phyloP scores from a whole-genome alignment of 2,888 invertebrate genomes.

The Busseola fusca region DNA sequence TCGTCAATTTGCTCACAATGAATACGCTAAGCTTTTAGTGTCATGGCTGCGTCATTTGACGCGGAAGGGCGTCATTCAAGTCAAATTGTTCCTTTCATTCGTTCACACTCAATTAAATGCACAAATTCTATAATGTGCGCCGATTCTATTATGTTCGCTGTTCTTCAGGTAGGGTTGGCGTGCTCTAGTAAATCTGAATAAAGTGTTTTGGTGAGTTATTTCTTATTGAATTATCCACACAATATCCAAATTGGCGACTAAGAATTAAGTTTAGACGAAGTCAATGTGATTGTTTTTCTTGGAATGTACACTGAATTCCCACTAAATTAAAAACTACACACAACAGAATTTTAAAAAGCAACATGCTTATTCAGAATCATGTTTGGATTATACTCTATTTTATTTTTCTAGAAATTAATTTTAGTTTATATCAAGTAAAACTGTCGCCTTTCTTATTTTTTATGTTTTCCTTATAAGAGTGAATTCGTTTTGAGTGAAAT shows the following conservation, averaged over 20 bases:
- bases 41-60: conserved; percentile 62
- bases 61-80: conserved; percentile 66
- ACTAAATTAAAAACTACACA: neutral
- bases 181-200: neutral
- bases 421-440: no score
- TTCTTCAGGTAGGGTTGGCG: conserved; percentile 50
- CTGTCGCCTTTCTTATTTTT: no score
- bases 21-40: conserved; percentile 52
- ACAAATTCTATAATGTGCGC: conserved; percentile 70
- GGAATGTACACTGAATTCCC: neutral
- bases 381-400: no score
- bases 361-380: no score
- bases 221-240: neutral
- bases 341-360: no score
- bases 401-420: no score
- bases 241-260: neutral
- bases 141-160: conserved; percentile 50
- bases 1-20: conserved; percentile 57
- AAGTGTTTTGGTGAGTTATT: neutral
- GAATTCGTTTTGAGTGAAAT: no score
- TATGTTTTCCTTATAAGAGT: no score
- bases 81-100: conserved; percentile 72
- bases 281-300: neutral
- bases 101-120: conserved; percentile 81
- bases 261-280: neutral